Base-by-base conservation (phyloP, 2,888 invertebrate species). In the Atrina japonica region DNA sequence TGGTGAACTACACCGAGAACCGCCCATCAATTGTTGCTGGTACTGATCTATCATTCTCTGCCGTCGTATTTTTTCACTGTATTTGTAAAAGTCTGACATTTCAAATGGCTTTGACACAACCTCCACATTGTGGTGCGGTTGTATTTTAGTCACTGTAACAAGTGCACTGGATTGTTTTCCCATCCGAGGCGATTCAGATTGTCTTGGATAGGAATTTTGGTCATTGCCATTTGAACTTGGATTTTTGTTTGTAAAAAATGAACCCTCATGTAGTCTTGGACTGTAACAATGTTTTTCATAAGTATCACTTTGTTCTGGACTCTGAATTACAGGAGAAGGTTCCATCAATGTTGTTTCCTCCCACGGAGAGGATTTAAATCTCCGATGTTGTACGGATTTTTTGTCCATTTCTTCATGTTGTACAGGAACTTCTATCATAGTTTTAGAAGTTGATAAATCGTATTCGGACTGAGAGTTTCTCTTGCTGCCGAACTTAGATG, bases 41-140 rank as follows among this genome's bases (percentile, higher is more conserved):
- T 87, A 86, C 47, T 83, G 82, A 40, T 87, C 88, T 18, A 88
- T 82, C 49, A 84, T 73, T 52, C 88, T 78, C 73, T 93, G 93
- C 80, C 96, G 94, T 74, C 97, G 93, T 90, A 95, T 96, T 89
- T 97, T 97, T 5, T 97, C 97, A 61, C 97, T 98, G 90, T 98
- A 98, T 91, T 98, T 98, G 90, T 97, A 98, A 91, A 97, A 98
- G 91, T 98, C 98, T 0, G 97, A 95, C 96, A 98, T 97, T 92
- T 98, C 98, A 91, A 97, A 98, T 2, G 98, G 98, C 89, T 98
- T 98, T 0, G 96, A 96, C 67, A 96, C 96, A 66, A 96, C 96
- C 92, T 98, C 98, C 23, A 87, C 86, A 75, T 40, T 72, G n/a
- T 58, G 61, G 52, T 86, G 86, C 35, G 86, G 87, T 61, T 83